phyloP scores from a whole-genome alignment of 1,140 invertebrate genomes.

The Rhyacophila brunnea region DNA sequence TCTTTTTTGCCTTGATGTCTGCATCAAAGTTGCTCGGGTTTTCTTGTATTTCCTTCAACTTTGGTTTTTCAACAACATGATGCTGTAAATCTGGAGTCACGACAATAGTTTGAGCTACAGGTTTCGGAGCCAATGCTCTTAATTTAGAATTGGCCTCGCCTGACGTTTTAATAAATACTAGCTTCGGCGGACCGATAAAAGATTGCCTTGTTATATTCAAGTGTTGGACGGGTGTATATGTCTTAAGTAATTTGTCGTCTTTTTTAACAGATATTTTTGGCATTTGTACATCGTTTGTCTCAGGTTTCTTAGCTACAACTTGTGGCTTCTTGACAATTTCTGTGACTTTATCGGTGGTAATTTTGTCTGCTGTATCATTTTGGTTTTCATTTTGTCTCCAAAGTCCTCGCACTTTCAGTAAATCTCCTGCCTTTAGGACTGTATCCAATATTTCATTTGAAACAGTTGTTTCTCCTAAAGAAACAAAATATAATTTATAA shows the following conservation, averaged over 20 bases:
- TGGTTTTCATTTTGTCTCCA: slow-evolving; percentile 62
- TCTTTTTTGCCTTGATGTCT: slow-evolving; percentile 25
- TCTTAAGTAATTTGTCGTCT: slow-evolving; percentile 52
- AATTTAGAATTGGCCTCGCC: slow-evolving; percentile 42
- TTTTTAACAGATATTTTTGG: slow-evolving; percentile 51
- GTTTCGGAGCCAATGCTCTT: slow-evolving; percentile 42
- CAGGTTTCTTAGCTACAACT: slow-evolving; percentile 39
- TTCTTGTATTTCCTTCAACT: slow-evolving; percentile 14
- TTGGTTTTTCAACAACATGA: slow-evolving; percentile 15
- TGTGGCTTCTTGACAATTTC: slow-evolving; percentile 34
- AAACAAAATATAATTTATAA: no score
- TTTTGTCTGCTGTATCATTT: slow-evolving; percentile 28
- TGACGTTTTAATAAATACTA: slow-evolving; percentile 52
- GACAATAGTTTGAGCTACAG: slow-evolving; percentile 47
- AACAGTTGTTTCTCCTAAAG: slow-evolving; percentile 75
- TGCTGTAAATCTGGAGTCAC: slow-evolving; percentile 37
- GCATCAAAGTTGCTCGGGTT: slow-evolving; percentile 10
- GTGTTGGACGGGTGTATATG: slow-evolving; percentile 44
- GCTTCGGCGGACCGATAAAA: slow-evolving; percentile 52
- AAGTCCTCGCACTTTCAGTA: slow-evolving; percentile 72
- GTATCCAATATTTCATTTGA: slow-evolving; percentile 78
- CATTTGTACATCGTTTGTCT: slow-evolving; percentile 7
- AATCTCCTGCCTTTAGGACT: slow-evolving; percentile 75
- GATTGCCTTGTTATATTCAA: slow-evolving; percentile 43
- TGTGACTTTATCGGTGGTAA: slow-evolving; percentile 13